Conservation (phyloP, 2,888 invertebrate species). For the Lucinisca nassula region DNA sequence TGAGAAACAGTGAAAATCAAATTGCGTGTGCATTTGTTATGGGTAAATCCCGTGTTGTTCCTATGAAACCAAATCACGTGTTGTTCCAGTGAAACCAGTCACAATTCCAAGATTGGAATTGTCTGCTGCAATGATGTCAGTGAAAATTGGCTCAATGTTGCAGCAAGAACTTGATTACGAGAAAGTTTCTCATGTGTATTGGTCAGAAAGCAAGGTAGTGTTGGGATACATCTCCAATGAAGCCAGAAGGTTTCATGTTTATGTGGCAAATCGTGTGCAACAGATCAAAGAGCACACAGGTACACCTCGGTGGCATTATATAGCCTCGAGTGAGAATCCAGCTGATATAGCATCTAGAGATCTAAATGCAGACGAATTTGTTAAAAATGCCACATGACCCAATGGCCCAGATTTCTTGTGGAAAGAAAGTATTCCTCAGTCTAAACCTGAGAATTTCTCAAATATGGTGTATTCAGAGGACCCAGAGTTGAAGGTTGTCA, state of each 20-base stretch:
- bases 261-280: conserved; percentile 75
- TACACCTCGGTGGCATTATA: background rate
- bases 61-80: conserved; percentile 57
- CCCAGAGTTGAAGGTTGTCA: background rate
- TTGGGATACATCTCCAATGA: conserved; percentile 73
- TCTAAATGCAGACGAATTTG: background rate
- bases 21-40: conserved; percentile 62
- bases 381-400: background rate
- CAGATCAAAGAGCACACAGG: conserved; percentile 63
- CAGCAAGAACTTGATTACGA: conserved; percentile 15
- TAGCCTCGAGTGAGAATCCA: background rate
- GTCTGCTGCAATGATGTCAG: conserved; percentile 32
- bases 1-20: conserved; percentile 23
- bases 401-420: background rate
- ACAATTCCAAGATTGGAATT: conserved; percentile 46
- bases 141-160: conserved; percentile 5
- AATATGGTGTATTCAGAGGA: background rate
- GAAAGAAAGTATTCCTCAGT: background rate
- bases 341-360: background rate
- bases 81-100: conserved; percentile 55
- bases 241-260: conserved; percentile 67
- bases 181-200: conserved; percentile 44
- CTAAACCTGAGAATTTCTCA: background rate
- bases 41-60: conserved; percentile 68
- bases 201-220: conserved; percentile 71